phyloP scores from a whole-genome alignment of 2,888 invertebrate genomes.

The Tetragonula carbonaria region DNA sequence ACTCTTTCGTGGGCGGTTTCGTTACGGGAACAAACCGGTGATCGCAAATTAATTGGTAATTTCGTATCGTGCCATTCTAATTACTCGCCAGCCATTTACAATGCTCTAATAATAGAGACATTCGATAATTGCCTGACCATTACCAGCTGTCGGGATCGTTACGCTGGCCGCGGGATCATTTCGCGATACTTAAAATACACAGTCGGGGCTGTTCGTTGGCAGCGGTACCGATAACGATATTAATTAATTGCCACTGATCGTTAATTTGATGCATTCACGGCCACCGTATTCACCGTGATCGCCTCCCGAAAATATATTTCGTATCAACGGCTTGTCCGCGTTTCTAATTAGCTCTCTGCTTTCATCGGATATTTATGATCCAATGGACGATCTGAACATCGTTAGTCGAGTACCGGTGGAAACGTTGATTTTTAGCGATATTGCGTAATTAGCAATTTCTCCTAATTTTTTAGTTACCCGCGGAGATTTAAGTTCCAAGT shows the following conservation, averaged over 20 bases:
- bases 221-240: constrained; percentile 15
- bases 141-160: constrained; percentile 13
- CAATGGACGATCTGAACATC: too few species aligned
- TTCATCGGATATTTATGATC: background rate
- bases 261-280: constrained; percentile 20
- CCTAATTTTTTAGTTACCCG: too few species aligned
- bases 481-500: too few species aligned
- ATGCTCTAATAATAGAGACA: constrained; percentile 50
- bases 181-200: constrained; percentile 23
- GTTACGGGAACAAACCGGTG: constrained; percentile 9
- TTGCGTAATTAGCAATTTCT: too few species aligned
- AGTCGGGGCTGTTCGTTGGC: background rate
- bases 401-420: too few species aligned
- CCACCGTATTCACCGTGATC: background rate
- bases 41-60: constrained; percentile 61
- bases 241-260: constrained; percentile 49
- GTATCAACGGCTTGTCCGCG: constrained; percentile 14
- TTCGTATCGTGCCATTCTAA: constrained; percentile 45
- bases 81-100: constrained; percentile 46
- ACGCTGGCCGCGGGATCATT: constrained; percentile 39
- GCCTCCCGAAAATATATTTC: background rate
- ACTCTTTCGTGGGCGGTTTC: background rate
- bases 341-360: constrained; percentile 13
- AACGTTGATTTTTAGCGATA: too few species aligned
- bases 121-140: constrained; percentile 48